Percentiles rank a stretch among this genome's conserved stretches.
Evolutionary conservation across 2,797 vertebrate genomes (phyloP).

Genomic region (Cirrhinus mrigala): DNA sequence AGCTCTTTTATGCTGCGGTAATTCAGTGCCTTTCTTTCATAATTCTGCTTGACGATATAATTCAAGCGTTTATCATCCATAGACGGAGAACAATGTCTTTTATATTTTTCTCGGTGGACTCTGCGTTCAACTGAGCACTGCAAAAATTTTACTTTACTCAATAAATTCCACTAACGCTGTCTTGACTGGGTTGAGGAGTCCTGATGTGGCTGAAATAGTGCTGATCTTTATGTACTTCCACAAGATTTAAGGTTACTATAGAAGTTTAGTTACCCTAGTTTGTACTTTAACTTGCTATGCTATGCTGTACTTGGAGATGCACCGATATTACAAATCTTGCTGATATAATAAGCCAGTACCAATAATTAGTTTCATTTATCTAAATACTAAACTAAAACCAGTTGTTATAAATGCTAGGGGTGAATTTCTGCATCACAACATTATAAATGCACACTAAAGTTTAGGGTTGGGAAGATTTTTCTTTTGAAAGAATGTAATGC

Average conservation of each 20-base stretch:
- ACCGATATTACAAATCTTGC: not conserved
- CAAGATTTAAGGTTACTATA: not conserved
- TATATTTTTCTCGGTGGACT: constrained; percentile 8
- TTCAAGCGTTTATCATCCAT: constrained; percentile 19
- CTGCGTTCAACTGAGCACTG: constrained; percentile 6
- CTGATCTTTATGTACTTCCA: constrained; percentile 4
- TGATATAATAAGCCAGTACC: not conserved
- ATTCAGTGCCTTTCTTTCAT: constrained; percentile 16
- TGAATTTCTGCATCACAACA: not conserved
- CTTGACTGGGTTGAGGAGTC: constrained; percentile 24
- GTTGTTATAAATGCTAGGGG: not conserved
- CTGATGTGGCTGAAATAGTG: constrained; percentile 5
- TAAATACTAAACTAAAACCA: not conserved
- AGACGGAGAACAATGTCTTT: constrained; percentile 3
- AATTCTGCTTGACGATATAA: constrained; percentile 36
- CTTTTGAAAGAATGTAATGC: not conserved
- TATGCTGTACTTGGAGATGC: not conserved
- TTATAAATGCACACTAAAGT: not conserved
- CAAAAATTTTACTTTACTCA: constrained; percentile 43
- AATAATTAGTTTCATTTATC: not conserved
- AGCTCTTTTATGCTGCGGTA: not conserved
- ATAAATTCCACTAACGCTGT: constrained; percentile 53
- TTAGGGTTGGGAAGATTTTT: not conserved
- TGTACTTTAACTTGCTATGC: not conserved
- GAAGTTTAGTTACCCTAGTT: not conserved